Evolutionary conservation across 2,797 vertebrate genomes (phyloP).

Genomic region (Pteronotus mesoamericanus): DNA sequence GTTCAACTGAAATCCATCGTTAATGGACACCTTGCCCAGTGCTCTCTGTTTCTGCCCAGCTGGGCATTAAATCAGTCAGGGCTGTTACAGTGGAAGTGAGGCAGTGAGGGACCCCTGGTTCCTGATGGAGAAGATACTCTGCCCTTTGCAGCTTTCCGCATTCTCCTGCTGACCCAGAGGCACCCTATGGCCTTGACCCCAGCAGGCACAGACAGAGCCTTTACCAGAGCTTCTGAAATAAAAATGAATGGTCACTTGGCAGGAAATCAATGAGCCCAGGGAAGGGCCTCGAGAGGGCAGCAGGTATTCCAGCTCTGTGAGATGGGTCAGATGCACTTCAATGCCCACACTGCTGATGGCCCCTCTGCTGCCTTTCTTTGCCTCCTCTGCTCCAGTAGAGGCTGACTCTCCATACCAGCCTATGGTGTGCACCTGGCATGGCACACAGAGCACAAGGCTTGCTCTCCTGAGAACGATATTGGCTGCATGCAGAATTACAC

Average conservation of each 20-base stretch:
- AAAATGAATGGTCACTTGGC: background rate
- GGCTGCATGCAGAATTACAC: slow-evolving; percentile 34
- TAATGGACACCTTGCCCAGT: background rate
- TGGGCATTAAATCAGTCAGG: background rate
- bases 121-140: background rate
- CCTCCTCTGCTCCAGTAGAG: background rate
- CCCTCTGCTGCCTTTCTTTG: background rate
- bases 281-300: background rate
- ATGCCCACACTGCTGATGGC: background rate
- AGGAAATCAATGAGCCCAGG: background rate
- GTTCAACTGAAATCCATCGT: background rate
- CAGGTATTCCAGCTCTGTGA: background rate
- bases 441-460: fast-evolving
- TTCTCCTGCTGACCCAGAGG: background rate
- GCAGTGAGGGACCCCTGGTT: background rate
- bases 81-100: background rate
- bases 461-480: background rate
- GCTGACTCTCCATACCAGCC: fast-evolving
- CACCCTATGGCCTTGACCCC: background rate
- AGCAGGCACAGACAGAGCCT: background rate
- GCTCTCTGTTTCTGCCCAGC: background rate
- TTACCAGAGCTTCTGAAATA: background rate
- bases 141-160: background rate
- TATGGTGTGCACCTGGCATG: background rate
- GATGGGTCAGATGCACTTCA: background rate